phyloP scores from a whole-genome alignment of 2,113 vertebrate genomes.

The Sterrhoptilus dennistouni region DNA sequence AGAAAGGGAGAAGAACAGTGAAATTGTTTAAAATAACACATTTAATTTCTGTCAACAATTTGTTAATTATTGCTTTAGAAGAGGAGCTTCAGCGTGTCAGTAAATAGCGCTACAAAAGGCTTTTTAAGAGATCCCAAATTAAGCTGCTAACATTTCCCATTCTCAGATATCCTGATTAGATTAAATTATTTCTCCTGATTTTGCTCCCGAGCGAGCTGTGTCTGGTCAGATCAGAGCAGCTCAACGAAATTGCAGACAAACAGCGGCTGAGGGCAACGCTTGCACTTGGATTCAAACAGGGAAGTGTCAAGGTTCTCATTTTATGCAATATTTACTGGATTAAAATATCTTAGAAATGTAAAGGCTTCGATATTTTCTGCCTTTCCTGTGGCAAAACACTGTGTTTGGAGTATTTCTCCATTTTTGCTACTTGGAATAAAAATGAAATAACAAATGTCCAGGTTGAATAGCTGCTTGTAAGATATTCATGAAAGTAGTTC shows the following conservation, averaged over 20 bases:
- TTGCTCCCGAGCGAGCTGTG: slow-evolving; percentile 59
- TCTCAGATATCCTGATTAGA: slow-evolving; percentile 76
- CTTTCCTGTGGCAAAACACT: slow-evolving; percentile 10
- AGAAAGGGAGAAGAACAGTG: slow-evolving; percentile 51
- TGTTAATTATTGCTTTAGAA: slow-evolving; percentile 76
- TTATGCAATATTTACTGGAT: slow-evolving; percentile 56
- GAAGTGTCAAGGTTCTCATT: slow-evolving; percentile 38
- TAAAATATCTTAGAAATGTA: slow-evolving; percentile 36
- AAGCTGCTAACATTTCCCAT: slow-evolving; percentile 67
- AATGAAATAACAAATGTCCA: not conserved
- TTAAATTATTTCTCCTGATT: slow-evolving; percentile 76
- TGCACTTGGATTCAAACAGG: slow-evolving; percentile 10
- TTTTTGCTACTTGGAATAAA: not conserved
- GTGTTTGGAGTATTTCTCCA: not conserved
- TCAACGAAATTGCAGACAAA: slow-evolving; percentile 67
- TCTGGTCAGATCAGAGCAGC: slow-evolving; percentile 65
- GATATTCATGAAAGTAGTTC: not conserved
- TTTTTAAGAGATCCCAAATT: slow-evolving; percentile 72
- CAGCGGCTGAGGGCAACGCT: slow-evolving; percentile 26
- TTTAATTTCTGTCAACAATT: slow-evolving; percentile 79
- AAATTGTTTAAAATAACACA: slow-evolving; percentile 63
- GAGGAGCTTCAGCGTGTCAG: slow-evolving; percentile 61
- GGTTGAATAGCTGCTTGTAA: not conserved
- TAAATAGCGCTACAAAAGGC: slow-evolving; percentile 72
- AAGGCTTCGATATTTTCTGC: slow-evolving; percentile 8